These are phyloP conservation scores for Phyllotis vaccarum DNA, from an alignment of 2,797 vertebrate genomes.

Conservation along the genomic window DNA sequence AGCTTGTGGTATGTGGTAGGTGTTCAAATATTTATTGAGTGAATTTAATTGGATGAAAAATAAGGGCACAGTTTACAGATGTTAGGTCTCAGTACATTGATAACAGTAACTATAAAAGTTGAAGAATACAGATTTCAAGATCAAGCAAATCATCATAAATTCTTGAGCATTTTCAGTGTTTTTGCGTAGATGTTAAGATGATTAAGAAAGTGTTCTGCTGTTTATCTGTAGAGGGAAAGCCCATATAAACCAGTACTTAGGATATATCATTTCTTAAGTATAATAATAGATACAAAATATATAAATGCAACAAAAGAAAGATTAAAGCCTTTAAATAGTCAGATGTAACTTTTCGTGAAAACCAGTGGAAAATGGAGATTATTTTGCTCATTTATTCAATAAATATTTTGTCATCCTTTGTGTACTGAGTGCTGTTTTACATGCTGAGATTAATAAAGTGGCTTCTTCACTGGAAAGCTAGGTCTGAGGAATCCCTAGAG, in stretches of 20 bases:
- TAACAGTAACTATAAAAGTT: conserved; percentile 38
- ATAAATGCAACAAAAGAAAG: background rate
- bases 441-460: background rate
- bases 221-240: background rate
- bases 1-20: background rate
- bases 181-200: conserved; percentile 4
- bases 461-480: background rate
- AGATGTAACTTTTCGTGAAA: background rate
- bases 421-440: conserved; percentile 7
- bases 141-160: background rate
- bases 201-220: conserved; percentile 3
- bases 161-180: conserved; percentile 55
- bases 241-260: background rate
- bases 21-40: conserved; percentile 4
- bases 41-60: conserved; percentile 16
- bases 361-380: background rate
- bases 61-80: conserved; percentile 26
- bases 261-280: background rate
- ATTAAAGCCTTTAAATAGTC: conserved; percentile 25
- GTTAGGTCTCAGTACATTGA: conserved; percentile 5
- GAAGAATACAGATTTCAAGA: conserved; percentile 1
- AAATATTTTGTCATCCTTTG: conserved; percentile 16
- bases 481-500: background rate
- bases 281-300: background rate
- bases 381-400: conserved; percentile 26